These are phyloP conservation scores for Alexandromys fortis DNA, from an alignment of 2,113 vertebrate genomes.

Conservation along the genomic window DNA sequence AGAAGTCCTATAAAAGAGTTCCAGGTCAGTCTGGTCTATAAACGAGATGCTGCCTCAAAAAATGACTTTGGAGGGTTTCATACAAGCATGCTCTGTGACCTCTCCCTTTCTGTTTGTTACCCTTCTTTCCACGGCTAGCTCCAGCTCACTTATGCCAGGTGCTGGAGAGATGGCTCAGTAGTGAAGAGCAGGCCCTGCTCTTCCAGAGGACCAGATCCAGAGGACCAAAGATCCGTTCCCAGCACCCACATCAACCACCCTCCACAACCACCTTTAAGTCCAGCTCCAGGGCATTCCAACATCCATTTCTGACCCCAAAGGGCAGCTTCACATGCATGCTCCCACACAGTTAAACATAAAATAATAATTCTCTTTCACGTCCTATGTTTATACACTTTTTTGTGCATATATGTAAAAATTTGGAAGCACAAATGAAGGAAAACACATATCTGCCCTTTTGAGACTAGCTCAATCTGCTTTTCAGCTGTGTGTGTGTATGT, in stretches of 20 bases:
- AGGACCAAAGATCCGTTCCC: neutral
- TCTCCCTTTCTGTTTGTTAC: neutral
- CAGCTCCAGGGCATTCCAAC: neutral
- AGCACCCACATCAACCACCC: neutral
- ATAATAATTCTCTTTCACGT: no score
- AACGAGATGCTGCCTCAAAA: no score
- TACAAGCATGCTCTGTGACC: neutral
- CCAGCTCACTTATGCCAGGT: neutral
- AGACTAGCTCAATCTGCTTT: neutral
- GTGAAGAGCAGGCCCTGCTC: neutral
- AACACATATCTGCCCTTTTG: no score
- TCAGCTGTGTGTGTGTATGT: no score
- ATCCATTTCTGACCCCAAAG: neutral
- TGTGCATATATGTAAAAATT: neutral
- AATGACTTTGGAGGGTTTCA: neutral
- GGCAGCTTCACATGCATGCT: no score
- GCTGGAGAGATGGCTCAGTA: neutral
- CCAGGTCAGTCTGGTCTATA: neutral
- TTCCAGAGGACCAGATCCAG: neutral
- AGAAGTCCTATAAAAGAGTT: neutral
- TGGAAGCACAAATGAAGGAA: neutral
- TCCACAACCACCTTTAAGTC: neutral
- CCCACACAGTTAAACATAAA: neutral
- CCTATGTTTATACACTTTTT: neutral
- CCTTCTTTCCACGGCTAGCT: neutral